phyloP scores from a whole-genome alignment of 2,888 invertebrate genomes.

The Pyrocoelia pectoralis region DNA sequence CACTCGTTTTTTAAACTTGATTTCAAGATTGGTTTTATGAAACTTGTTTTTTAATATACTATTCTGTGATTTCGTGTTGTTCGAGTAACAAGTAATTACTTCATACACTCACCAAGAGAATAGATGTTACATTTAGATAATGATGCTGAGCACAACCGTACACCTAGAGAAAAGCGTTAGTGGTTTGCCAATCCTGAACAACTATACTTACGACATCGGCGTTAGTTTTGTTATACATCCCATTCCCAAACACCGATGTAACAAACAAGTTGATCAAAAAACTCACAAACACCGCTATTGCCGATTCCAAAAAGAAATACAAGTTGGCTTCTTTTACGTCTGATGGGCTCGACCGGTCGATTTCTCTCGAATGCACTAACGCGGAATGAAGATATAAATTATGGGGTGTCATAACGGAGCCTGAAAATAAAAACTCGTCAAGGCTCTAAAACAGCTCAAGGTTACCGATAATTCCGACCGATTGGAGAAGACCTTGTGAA shows the following conservation, averaged over 20 bases:
- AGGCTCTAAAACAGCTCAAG: background rate
- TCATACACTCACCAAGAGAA: background rate
- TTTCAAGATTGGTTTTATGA: too few species aligned
- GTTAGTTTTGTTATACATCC: conserved; percentile 77
- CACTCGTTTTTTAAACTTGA: too few species aligned
- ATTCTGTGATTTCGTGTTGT: too few species aligned
- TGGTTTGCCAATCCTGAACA: too few species aligned
- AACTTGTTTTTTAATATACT: too few species aligned
- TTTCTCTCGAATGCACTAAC: conserved; percentile 84
- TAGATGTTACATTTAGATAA: background rate
- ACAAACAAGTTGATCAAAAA: conserved; percentile 91
- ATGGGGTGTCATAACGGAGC: conserved; percentile 89
- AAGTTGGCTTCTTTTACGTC: conserved; percentile 84
- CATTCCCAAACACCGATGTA: conserved; percentile 86
- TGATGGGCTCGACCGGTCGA: conserved; percentile 74
- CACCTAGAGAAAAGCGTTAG: background rate
- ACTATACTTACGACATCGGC: conserved; percentile 68
- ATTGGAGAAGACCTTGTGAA: conserved; percentile 71
- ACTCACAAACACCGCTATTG: conserved; percentile 81
- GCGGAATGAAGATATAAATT: conserved; percentile 91
- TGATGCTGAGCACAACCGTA: background rate
- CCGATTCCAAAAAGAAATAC: conserved; percentile 83
- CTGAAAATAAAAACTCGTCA: conserved; percentile 39
- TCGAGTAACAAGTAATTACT: background rate
- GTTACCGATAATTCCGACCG: conserved; percentile 79